Percentiles rank a stretch among this genome's conserved stretches.
Evolutionary conservation across 2,113 vertebrate genomes (phyloP).

Genomic region (Tringa solitaria): DNA sequence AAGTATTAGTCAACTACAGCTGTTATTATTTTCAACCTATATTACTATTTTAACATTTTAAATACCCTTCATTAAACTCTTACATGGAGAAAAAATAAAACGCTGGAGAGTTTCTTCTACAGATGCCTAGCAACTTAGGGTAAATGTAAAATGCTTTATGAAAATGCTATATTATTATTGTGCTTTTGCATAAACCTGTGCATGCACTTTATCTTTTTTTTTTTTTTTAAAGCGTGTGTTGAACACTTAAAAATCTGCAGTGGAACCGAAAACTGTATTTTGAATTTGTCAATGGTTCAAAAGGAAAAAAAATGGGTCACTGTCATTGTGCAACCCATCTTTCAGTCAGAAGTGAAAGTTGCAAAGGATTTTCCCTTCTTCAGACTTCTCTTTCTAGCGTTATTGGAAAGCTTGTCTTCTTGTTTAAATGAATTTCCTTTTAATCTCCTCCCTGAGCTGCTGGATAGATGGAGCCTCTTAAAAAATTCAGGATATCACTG

Average conservation of each 20-base stretch:
- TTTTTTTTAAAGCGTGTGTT: neutral
- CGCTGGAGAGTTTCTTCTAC: neutral
- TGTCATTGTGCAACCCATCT: neutral
- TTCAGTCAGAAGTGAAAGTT: slow-evolving; percentile 24
- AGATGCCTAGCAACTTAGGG: neutral
- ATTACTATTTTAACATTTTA: neutral
- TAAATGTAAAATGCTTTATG: neutral
- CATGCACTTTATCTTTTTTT: neutral
- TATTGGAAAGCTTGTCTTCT: slow-evolving; percentile 67
- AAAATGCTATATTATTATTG: neutral
- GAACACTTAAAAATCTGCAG: neutral
- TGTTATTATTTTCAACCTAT: neutral
- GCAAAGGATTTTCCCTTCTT: slow-evolving; percentile 6
- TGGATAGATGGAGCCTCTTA: slow-evolving; percentile 76
- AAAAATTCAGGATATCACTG: slow-evolving; percentile 78
- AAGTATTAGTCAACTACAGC: neutral
- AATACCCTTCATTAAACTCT: neutral
- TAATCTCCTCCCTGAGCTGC: slow-evolving; percentile 81
- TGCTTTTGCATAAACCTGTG: neutral
- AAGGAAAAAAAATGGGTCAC: neutral
- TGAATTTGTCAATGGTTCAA: neutral
- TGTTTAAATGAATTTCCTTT: slow-evolving; percentile 80
- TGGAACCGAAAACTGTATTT: neutral
- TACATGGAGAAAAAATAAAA: neutral
- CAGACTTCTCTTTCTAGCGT: slow-evolving; percentile 53